These are phyloP conservation scores for Caenorhabditis becei DNA, from an alignment of 2,888 invertebrate species.

Conservation along the genomic window DNA sequence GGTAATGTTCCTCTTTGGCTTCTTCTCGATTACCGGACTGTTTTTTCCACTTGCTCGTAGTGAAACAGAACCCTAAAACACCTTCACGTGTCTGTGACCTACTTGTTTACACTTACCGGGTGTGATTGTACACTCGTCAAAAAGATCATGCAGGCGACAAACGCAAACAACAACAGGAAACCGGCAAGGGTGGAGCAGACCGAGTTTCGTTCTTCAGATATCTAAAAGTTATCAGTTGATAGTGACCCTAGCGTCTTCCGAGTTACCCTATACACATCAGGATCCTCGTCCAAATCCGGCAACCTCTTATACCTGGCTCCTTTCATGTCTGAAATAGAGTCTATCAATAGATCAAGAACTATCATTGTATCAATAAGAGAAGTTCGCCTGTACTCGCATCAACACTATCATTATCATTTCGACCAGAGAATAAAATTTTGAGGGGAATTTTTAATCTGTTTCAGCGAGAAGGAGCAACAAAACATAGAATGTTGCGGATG, in stretches of 20 bases:
- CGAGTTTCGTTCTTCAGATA: constrained; percentile 10
- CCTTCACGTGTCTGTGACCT: neutral
- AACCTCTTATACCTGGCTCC: constrained; percentile 31
- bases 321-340: constrained; percentile 28
- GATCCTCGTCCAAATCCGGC: constrained; percentile 25
- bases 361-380: no score
- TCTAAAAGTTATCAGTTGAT: constrained; percentile 1
- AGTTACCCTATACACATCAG: constrained; percentile 14
- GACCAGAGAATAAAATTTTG: no score
- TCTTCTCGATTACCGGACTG: constrained; percentile 8
- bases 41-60: constrained; percentile 15
- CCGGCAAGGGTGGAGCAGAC: constrained; percentile 39
- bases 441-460: no score
- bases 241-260: neutral
- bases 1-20: constrained; percentile 20
- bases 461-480: no score
- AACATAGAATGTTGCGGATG: no score
- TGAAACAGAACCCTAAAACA: constrained; percentile 30
- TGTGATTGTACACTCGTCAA: constrained; percentile 38
- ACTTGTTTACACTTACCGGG: constrained; percentile 20
- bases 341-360: neutral
- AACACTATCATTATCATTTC: no score
- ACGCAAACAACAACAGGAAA: constrained; percentile 35
- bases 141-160: constrained; percentile 52
- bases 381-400: no score